phyloP scores from a whole-genome alignment of 1,140 invertebrate species.

The Polypedilum pembai region DNA sequence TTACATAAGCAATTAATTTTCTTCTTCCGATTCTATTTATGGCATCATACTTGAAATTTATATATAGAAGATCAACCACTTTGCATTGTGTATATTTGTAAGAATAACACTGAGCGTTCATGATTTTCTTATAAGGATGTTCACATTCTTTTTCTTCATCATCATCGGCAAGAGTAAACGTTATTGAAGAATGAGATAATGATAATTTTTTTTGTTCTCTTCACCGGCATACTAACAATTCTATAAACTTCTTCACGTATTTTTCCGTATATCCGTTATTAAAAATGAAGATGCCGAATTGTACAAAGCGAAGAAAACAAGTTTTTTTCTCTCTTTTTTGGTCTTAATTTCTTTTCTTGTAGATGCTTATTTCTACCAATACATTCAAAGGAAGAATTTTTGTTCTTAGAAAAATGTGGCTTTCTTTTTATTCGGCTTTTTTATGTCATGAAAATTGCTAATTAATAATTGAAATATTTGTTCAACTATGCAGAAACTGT shows the following conservation, averaged over 20 bases:
- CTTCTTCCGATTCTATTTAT: neutral
- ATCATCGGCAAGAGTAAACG: neutral
- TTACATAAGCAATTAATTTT: neutral
- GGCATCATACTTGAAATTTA: neutral
- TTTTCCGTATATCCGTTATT: constrained; percentile 18
- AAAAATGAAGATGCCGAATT: constrained; percentile 17
- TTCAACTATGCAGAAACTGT: neutral
- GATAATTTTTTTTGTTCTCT: constrained; percentile 3
- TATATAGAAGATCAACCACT: neutral
- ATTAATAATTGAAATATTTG: neutral
- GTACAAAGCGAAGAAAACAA: neutral
- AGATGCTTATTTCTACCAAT: neutral
- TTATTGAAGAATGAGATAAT: neutral
- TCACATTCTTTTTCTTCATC: neutral
- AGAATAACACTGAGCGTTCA: neutral
- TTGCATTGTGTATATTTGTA: constrained; percentile 7
- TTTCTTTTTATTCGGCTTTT: neutral
- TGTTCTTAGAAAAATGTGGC: neutral
- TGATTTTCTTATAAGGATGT: neutral
- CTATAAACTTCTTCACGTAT: neutral
- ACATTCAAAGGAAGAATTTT: neutral
- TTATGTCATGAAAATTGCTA: neutral
- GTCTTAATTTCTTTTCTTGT: neutral
- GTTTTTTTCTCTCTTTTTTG: too few relatives aligned
- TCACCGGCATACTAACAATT: neutral